Conservation (phyloP, 2,113 vertebrate species). For the Drymodes brunneopygia region DNA sequence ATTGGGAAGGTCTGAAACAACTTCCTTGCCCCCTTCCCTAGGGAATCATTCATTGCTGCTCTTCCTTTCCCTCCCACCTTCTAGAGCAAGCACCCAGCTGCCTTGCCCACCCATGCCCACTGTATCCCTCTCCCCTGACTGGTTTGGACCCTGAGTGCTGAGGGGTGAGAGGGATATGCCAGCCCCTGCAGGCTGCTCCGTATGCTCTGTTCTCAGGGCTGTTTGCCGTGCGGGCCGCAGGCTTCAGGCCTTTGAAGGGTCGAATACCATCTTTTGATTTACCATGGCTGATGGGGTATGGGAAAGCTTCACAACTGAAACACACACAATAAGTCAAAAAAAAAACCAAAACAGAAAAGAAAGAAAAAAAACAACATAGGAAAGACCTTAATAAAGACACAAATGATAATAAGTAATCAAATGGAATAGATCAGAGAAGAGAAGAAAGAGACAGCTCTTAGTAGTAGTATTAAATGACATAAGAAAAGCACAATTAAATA, state of each 20-base stretch:
- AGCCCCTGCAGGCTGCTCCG: constrained; percentile 83
- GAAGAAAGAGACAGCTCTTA: constrained; percentile 16
- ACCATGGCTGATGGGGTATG: constrained; percentile 79
- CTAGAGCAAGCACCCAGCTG: neutral
- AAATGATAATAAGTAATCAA: constrained; percentile 37
- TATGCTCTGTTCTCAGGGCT: constrained; percentile 91
- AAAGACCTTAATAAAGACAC: constrained; percentile 50
- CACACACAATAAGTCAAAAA: constrained; percentile 2
- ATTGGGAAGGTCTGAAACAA: neutral
- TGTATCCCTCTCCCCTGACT: neutral
- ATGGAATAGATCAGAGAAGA: constrained; percentile 39
- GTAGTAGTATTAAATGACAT: constrained; percentile 35
- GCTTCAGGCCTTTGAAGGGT: constrained; percentile 99
- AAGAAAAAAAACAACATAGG: neutral
- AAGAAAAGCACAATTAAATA: constrained; percentile 40
- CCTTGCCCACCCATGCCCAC: neutral
- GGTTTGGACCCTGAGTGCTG: neutral
- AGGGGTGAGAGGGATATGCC: constrained; percentile 63
- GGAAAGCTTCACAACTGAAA: constrained; percentile 67
- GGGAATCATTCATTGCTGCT: neutral
- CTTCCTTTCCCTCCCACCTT: neutral
- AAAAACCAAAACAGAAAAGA: neutral
- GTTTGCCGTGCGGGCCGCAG: constrained; percentile 97
- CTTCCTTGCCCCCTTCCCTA: neutral
- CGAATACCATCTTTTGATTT: constrained; percentile 99